These are phyloP conservation scores for Allacma fusca DNA, from an alignment of 2,888 invertebrate genomes.

Conservation along the genomic window DNA sequence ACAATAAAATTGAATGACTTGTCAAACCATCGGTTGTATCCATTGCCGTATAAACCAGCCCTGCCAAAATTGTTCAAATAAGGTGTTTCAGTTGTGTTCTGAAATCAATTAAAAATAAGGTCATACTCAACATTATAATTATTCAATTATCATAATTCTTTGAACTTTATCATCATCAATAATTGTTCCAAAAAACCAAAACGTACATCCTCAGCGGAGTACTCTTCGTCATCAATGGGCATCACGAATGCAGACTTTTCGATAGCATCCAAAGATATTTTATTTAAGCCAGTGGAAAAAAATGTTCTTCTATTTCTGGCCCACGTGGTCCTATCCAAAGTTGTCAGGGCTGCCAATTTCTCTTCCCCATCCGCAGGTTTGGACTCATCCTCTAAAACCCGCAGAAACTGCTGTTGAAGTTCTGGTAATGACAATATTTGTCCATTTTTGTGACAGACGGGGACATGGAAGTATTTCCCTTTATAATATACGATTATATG, in stretches of 20 bases:
- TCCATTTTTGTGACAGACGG: background rate
- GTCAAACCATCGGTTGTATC: slow-evolving; percentile 97
- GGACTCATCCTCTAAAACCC: background rate
- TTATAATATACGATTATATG: background rate
- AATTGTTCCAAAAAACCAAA: too few relatives aligned
- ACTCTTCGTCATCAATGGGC: slow-evolving; percentile 87
- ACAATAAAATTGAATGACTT: slow-evolving; percentile 97
- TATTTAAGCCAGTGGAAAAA: slow-evolving; percentile 80
- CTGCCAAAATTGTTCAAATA: slow-evolving; percentile 74
- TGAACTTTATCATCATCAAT: too few relatives aligned
- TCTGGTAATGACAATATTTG: background rate
- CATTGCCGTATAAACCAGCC: slow-evolving; percentile 90
- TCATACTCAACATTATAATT: background rate
- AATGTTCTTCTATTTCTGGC: background rate
- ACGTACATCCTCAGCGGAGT: slow-evolving; percentile 79
- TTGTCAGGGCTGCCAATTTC: background rate
- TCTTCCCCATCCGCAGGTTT: background rate
- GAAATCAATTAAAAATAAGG: background rate
- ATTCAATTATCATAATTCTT: too few relatives aligned
- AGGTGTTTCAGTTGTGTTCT: background rate
- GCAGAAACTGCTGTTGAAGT: background rate
- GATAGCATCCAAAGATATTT: slow-evolving; percentile 85
- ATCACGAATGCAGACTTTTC: slow-evolving; percentile 96
- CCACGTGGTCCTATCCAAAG: background rate
- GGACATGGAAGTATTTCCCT: slow-evolving; percentile 27